Evolutionary conservation across 2,113 vertebrate species (phyloP), one percentile per base, ranked within the genome.

Genomic region (Lipotes vexillifer): DNA sequence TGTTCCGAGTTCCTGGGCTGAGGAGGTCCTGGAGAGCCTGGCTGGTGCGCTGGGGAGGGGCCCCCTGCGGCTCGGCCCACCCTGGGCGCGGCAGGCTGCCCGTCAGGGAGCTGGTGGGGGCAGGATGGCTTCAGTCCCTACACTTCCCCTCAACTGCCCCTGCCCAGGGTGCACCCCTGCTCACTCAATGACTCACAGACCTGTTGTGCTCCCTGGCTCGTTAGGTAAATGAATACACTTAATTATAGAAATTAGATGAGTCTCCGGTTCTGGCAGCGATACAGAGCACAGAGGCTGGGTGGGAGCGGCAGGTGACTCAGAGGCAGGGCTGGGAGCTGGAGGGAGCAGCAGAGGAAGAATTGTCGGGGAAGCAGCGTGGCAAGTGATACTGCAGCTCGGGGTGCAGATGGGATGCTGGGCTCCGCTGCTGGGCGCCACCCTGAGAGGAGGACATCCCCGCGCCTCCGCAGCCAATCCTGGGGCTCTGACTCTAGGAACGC

Each of bases 201-300:
- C 93, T 94, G 93, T 90, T 57, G 23, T 75, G 92, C 63, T 46
- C 69, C n/a, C 49, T 21, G 2, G 0, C 78, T 85, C 2, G 1
- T 88, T 96, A 93, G 93, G 97, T 92, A 61, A 80, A 86, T 95
- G 97, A 98, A 97, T 4, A 63, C 72, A 14, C 92, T 96, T 94
- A 97, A 75, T 93, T 63, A 93, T 94, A 97, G 97, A 69, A 98
- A 97, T 77, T 41, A 94, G 92, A 89, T 97, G 97, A 93, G 72
- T 33, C 90, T 98, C 97, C 11, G 55, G 93, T 97, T 96, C 90
- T 96, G 94, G 94, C 97, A 97, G 86, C 89, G 68, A 10, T 61
- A 31, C 87, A 80, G 29, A 71, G 93, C 29, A 0, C 87, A 71
- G 84, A 31, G 77, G 8, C 75, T 93, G 61, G 94, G 94, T 98